Evolutionary conservation across 2,113 vertebrate genomes (phyloP).

Genomic region (Octodon degus): DNA sequence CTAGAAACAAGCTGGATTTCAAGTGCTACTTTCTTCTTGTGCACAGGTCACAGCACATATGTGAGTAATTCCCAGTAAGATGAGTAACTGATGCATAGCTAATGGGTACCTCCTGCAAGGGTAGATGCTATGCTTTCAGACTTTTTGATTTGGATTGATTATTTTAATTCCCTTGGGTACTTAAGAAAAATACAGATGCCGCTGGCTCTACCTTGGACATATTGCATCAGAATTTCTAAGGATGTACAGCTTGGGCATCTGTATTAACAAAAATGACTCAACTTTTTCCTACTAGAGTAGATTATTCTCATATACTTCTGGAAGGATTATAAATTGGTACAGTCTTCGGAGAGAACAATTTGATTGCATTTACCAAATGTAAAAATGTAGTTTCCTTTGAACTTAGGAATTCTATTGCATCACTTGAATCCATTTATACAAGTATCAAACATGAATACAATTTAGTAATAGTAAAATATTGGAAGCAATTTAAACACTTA

Average conservation of each 20-base stretch:
- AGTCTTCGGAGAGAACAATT: not conserved
- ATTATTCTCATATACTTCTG: not conserved
- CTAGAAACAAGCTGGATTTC: slow-evolving; percentile 47
- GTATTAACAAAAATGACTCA: not conserved
- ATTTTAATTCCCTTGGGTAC: slow-evolving; percentile 31
- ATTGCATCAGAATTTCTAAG: slow-evolving; percentile 31
- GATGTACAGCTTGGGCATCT: not conserved
- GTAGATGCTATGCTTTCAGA: slow-evolving; percentile 8
- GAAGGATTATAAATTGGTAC: not conserved
- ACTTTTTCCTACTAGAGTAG: not conserved
- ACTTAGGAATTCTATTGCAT: not conserved
- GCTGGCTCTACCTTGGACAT: not conserved
- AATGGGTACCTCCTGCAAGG: slow-evolving; percentile 70
- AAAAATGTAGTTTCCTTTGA: not conserved
- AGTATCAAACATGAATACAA: not conserved
- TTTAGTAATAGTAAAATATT: not conserved
- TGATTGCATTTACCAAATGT: not conserved
- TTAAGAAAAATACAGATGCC: slow-evolving; percentile 35
- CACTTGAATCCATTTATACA: not conserved
- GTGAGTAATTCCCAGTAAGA: slow-evolving; percentile 66
- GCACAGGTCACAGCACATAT: slow-evolving; percentile 60
- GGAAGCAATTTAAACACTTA: not conserved
- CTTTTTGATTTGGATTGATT: slow-evolving; percentile 26
- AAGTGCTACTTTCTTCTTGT: slow-evolving; percentile 58
- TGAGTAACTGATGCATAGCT: slow-evolving; percentile 63